A percentile compares a stretch with the other conserved stretches of the same genome.
These are phyloP conservation scores for Aurelia aurita complex sp. Pacific DNA, from an alignment of 30 jellyfish, hydroid and myxozoan genomes.

Conservation along the genomic window DNA sequence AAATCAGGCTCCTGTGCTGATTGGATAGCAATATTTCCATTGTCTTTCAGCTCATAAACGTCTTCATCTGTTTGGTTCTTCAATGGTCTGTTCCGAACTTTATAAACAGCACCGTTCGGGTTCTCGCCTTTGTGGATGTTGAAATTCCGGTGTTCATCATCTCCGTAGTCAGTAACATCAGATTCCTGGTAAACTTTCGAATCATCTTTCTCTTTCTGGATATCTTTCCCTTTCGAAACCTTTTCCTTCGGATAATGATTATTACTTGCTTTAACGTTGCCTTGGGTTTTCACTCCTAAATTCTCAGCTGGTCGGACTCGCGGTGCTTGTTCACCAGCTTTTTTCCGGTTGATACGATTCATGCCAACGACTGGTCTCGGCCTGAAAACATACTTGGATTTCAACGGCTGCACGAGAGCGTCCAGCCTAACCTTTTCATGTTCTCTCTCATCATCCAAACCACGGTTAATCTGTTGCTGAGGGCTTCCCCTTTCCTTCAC, in stretches of 20 bases:
- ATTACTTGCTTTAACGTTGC: background rate
- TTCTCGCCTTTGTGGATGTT: background rate
- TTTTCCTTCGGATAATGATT: background rate
- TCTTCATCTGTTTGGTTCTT: no score
- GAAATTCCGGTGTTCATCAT: background rate
- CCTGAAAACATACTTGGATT: background rate
- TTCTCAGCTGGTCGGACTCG: background rate
- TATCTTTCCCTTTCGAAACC: background rate
- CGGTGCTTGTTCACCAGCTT: background rate
- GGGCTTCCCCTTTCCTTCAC: background rate
- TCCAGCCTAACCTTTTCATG: conserved; percentile 12
- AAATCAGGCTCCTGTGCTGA: conserved; percentile 40
- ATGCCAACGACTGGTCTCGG: background rate
- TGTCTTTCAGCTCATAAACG: background rate
- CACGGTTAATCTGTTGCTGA: background rate
- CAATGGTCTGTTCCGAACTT: conserved; percentile 14
- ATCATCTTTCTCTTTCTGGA: background rate
- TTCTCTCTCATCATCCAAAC: background rate
- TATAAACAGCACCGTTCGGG: conserved; percentile 23
- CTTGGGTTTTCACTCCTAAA: background rate
- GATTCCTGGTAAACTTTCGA: background rate
- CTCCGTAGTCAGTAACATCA: conserved; percentile 20
- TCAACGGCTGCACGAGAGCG: conserved; percentile 34
- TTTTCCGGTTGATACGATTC: background rate
- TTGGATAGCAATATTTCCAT: background rate